A percentile compares a stretch with the other conserved stretches of the same genome.
Evolutionary conservation across 2,888 invertebrate genomes (phyloP).

Genomic region (Sinhomidia bicolor): DNA sequence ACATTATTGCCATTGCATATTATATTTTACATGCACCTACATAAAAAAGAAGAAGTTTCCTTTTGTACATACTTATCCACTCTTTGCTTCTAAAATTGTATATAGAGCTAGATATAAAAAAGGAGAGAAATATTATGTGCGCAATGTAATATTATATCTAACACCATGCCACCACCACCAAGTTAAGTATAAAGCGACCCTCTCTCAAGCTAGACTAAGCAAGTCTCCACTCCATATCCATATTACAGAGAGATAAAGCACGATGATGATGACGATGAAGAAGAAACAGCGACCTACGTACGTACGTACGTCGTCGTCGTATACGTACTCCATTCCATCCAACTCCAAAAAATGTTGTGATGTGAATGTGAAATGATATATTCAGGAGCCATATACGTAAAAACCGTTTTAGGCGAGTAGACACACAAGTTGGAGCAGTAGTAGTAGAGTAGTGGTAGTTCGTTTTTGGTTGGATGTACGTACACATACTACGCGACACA

Average conservation of each 20-base stretch:
- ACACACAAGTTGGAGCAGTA: not conserved
- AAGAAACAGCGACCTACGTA: conserved; percentile 12
- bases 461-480: not conserved
- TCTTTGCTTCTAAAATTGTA: not conserved
- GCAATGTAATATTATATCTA: too few species aligned
- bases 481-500: not conserved
- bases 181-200: not conserved
- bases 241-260: conserved; percentile 5
- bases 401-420: conserved; percentile 30
- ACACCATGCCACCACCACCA: too few species aligned
- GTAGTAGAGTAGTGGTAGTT: too few species aligned
- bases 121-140: too few species aligned
- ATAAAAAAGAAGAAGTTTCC: conserved; percentile 27
- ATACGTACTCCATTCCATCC: not conserved
- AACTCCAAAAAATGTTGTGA: not conserved
- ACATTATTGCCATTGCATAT: conserved; percentile 43
- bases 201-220: not conserved
- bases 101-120: not conserved
- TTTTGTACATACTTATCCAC: conserved; percentile 34
- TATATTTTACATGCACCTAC: conserved; percentile 53
- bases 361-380: not conserved
- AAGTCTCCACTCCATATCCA: too few species aligned
- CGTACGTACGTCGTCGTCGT: not conserved
- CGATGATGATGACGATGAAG: not conserved
- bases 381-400: conserved; percentile 9